Evolutionary conservation across 2,888 invertebrate species (phyloP).

Genomic region (Ormyrus rosae): DNA sequence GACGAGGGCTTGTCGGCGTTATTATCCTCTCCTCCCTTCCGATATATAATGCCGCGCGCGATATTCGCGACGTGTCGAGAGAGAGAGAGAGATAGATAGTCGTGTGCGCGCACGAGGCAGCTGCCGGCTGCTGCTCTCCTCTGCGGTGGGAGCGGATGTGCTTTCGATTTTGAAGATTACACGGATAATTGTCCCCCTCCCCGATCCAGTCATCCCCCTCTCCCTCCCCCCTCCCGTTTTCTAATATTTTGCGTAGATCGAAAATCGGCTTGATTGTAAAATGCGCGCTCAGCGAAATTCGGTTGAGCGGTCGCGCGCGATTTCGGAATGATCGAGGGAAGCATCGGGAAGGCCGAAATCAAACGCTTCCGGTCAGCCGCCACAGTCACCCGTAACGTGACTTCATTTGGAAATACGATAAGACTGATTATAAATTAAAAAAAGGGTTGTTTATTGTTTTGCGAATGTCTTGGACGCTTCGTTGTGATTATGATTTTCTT

Average conservation of each 20-base stretch:
- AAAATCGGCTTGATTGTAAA: conserved; percentile 2
- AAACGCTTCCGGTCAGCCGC: background rate
- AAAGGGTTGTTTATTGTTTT: no score
- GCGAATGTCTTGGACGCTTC: no score
- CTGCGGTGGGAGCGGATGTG: conserved; percentile 31
- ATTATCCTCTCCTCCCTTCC: background rate
- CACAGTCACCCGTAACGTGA: conserved; percentile 8
- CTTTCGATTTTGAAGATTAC: conserved; percentile 33
- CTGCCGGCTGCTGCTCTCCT: background rate
- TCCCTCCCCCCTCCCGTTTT: no score
- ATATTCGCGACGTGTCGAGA: background rate
- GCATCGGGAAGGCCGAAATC: background rate
- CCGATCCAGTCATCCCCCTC: no score
- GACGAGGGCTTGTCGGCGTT: background rate
- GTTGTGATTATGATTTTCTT: conserved; percentile 46
- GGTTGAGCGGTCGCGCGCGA: background rate
- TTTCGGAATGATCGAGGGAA: background rate
- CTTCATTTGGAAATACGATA: conserved; percentile 52
- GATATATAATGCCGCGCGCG: background rate
- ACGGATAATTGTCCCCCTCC: no score
- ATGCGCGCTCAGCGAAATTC: background rate
- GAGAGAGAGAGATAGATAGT: no score
- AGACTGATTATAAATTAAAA: conserved; percentile 55
- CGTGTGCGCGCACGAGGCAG: background rate
- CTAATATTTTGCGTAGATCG: no score